phyloP scores from a whole-genome alignment of 2,113 vertebrate species.

The Pachyramphus minor region DNA sequence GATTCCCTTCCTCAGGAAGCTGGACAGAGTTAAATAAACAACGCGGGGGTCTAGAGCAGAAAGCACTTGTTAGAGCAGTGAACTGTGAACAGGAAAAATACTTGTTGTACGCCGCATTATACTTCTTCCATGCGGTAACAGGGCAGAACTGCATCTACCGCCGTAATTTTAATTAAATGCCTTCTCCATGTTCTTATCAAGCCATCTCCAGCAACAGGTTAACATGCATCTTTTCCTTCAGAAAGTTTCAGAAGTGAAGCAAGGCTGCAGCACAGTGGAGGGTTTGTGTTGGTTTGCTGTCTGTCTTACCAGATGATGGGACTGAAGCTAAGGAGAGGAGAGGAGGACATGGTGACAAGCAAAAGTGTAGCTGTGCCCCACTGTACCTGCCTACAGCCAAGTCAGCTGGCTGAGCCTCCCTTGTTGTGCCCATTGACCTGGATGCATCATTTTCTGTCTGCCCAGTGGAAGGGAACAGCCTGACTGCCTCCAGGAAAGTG shows the following conservation, averaged over 20 bases:
- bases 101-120: not conserved
- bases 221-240: not conserved
- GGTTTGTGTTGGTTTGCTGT: not conserved
- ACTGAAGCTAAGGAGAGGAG: not conserved
- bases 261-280: not conserved
- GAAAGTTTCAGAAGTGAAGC: not conserved
- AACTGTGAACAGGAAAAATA: not conserved
- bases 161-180: not conserved
- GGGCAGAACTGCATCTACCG: not conserved
- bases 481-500: not conserved
- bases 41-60: fast-evolving
- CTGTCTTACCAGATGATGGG: not conserved
- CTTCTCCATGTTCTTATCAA: not conserved
- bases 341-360: not conserved
- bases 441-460: not conserved
- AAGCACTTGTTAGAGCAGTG: not conserved
- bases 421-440: not conserved
- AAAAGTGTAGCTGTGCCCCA: not conserved
- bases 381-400: not conserved
- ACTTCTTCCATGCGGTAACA: not conserved
- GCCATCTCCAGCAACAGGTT: not conserved
- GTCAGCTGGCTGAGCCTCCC: not conserved
- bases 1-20: not conserved
- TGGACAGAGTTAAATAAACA: not conserved
- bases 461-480: fast-evolving